A percentile compares a stretch with the other conserved stretches of the same genome.
Evolutionary conservation across 1,140 invertebrate species (phyloP).

Genomic region (Psilanteris sp.): DNA sequence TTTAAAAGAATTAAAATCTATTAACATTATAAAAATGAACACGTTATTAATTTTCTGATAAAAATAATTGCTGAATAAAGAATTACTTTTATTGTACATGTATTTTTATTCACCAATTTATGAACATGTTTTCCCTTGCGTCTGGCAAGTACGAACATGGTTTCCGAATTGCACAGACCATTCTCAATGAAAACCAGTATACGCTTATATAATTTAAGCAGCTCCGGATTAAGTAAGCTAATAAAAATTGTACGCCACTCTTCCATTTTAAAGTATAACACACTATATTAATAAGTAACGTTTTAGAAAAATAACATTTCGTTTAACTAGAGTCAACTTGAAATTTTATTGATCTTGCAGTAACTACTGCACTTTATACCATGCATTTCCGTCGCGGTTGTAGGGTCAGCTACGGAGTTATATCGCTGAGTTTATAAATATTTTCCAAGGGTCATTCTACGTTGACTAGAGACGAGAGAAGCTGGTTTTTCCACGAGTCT

Average conservation of each 20-base stretch:
- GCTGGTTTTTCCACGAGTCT: conserved; percentile 48
- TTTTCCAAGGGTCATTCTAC: conserved; percentile 58
- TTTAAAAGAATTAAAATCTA: too few species aligned
- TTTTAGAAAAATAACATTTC: conserved; percentile 43
- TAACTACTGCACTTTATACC: conserved; percentile 61
- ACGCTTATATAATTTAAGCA: too few species aligned
- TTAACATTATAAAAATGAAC: too few species aligned
- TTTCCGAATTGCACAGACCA: conserved; percentile 7
- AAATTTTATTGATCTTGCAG: conserved; percentile 61
- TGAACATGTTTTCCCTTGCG: conserved; percentile 5
- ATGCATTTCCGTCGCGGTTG: conserved; percentile 46
- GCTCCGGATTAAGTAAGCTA: conserved; percentile 1
- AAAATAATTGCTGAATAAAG: background rate
- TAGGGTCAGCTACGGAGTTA: conserved; percentile 56
- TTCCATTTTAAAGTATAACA: conserved; percentile 28
- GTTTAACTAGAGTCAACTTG: conserved; percentile 36
- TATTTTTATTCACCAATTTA: conserved; percentile 5
- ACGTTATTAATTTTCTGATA: too few species aligned
- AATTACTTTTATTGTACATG: too few species aligned
- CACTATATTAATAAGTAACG: conserved; percentile 25
- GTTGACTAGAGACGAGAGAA: conserved; percentile 41
- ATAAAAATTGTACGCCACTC: conserved; percentile 7
- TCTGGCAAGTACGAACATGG: conserved; percentile 7
- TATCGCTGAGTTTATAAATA: conserved; percentile 60
- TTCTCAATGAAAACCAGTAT: too few species aligned